Evolutionary conservation across 2,888 invertebrate genomes (phyloP), one percentile per base, ranked within the genome.

Genomic region (Thalpophila matura): DNA sequence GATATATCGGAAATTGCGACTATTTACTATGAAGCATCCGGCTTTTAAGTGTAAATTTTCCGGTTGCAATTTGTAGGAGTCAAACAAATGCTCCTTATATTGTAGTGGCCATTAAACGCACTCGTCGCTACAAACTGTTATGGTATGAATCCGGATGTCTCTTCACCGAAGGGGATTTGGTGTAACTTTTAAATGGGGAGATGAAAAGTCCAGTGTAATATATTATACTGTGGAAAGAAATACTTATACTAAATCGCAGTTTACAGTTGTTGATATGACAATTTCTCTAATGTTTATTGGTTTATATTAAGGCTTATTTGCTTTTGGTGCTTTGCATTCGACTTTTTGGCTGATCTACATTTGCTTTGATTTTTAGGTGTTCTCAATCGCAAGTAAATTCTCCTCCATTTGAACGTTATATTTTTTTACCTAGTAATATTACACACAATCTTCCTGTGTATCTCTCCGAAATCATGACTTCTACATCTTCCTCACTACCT

Each of bases 11-110:
- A 93, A 92, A 94, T 92, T 89, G 93, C 91, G 83, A 89, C 91
- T 91, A 91, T 93, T 93, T 90, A 88, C 84, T 82, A 67, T 58
- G 75, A 79, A 80, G 83, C 89, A 90, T 95, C 94, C 94, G 93
- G 94, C 90, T 93, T 93, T 94, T 93, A 93, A 93, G 89, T 92
- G 88, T 91, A 94, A 95, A 94, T 91, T 93, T 94, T 94, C 94
- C 93, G 93, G 87, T 90, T 84, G 92, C 90, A 91, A 93, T 94
- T 93, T 94, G 92, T 92, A 80, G 83, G 79, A 85, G 77, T 81
- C 68, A 79, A 81, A 86, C 84, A 82, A 83, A 80, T 78, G 78
- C 79, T 80, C 80, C 80, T 78, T 79, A 67, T 74, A 75, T 66
- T 79, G 72, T 74, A 80, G 83, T 80, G 79, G 76, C 87, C 77